A percentile compares a stretch with the other conserved stretches of the same genome.
phyloP scores from a whole-genome alignment of 2,888 invertebrate species.

The Muscina levida region DNA sequence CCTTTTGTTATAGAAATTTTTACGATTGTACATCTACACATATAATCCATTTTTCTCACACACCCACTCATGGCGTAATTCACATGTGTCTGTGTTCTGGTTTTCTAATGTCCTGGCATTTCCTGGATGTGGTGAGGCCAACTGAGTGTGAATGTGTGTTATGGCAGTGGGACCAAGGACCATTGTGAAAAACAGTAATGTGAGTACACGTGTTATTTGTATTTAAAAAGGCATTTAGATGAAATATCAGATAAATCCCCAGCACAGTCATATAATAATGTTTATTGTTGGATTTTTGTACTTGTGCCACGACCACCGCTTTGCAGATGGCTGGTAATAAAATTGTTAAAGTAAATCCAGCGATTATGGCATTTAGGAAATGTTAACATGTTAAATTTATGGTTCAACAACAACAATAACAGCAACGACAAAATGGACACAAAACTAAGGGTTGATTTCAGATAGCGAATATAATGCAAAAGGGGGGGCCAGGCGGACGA shows the following conservation, averaged over 20 bases:
- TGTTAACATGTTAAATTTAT: constrained; percentile 10
- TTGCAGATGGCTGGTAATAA: neutral
- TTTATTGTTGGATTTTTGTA: constrained; percentile 21
- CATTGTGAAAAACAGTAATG: neutral
- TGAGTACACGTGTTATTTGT: constrained; percentile 38
- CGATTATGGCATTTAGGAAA: constrained; percentile 21
- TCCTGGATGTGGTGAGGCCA: neutral
- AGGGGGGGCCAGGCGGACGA: no score
- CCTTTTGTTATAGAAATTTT: constrained; percentile 7
- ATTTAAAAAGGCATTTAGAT: constrained; percentile 45
- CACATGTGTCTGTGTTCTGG: neutral
- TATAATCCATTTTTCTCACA: neutral
- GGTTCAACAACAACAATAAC: no score
- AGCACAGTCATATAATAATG: constrained; percentile 6
- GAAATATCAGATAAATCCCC: constrained; percentile 26
- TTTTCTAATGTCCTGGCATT: neutral
- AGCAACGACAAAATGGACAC: no score
- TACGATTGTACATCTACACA: constrained; percentile 18
- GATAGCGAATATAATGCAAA: no score
- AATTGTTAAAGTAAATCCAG: constrained; percentile 9
- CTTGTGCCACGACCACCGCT: neutral
- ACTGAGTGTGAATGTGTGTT: no score
- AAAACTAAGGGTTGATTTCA: no score
- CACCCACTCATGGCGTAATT: neutral
- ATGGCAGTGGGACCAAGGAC: neutral